Percentiles rank a stretch among this genome's conserved stretches.
Evolutionary conservation across 2,797 vertebrate species (phyloP).

Genomic region (Cryptoblepharus egeriae): DNA sequence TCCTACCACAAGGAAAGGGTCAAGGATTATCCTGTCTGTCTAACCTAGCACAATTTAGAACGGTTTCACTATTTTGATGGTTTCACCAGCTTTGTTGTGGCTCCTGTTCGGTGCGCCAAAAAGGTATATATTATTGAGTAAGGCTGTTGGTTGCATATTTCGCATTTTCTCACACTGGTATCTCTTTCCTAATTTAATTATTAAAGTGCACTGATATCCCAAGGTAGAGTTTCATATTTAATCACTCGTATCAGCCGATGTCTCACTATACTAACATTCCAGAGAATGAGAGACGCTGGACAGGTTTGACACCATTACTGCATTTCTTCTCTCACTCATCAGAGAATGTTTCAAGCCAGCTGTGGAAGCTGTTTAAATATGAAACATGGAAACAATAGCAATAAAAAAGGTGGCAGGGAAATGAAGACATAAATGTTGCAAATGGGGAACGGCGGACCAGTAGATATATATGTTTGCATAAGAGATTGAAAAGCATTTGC

Average conservation of each 20-base stretch:
- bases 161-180: constrained; percentile 22
- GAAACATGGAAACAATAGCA: constrained; percentile 12
- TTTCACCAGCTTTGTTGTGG: constrained; percentile 51
- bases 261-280: background rate
- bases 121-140: constrained; percentile 53
- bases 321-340: constrained; percentile 28
- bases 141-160: constrained; percentile 18
- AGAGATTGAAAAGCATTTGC: constrained; percentile 9
- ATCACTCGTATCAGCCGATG: constrained; percentile 36
- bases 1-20: no score
- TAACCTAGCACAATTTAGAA: no score
- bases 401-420: constrained; percentile 29
- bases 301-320: constrained; percentile 9
- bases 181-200: constrained; percentile 45
- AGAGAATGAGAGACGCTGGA: background rate
- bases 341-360: background rate
- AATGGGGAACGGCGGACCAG: background rate
- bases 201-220: constrained; percentile 50
- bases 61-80: constrained; percentile 61
- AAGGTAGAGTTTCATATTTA: constrained; percentile 13
- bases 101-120: constrained; percentile 45
- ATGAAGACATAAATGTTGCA: constrained; percentile 38
- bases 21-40: no score
- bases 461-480: constrained; percentile 46
- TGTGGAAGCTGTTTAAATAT: constrained; percentile 46